These are phyloP conservation scores for Ceyx margarethae DNA, from an alignment of 2,113 vertebrate species.

Conservation along the genomic window DNA sequence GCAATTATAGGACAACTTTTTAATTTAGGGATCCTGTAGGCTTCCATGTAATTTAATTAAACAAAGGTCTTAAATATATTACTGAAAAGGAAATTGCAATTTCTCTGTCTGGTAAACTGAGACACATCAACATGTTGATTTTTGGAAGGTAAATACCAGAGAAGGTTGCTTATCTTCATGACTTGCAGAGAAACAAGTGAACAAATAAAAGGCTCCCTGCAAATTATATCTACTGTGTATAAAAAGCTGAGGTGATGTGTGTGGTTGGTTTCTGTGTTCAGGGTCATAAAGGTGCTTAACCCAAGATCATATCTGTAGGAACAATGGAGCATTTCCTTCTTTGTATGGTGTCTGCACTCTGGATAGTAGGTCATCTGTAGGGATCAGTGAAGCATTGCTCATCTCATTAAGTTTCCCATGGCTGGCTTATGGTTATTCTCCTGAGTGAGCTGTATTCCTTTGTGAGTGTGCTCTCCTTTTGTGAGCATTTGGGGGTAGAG, in stretches of 20 bases:
- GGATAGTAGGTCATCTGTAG: background rate
- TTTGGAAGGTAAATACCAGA: background rate
- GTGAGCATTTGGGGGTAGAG: background rate
- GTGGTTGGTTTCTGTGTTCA: background rate
- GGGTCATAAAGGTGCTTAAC: background rate
- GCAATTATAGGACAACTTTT: background rate
- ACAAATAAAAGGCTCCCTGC: background rate
- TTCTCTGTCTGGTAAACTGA: background rate
- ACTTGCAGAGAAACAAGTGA: background rate
- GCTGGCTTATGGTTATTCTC: background rate
- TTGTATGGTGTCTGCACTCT: too few species aligned
- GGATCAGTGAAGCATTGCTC: background rate
- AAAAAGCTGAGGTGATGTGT: background rate
- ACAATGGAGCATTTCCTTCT: too few species aligned
- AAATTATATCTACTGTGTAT: too few species aligned
- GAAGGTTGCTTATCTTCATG: background rate
- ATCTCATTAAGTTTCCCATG: background rate
- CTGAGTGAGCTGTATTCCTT: background rate
- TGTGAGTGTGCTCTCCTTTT: fast-evolving
- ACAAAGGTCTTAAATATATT: background rate
- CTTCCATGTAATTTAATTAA: background rate
- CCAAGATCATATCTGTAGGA: background rate
- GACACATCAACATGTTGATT: background rate
- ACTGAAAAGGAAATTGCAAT: background rate
- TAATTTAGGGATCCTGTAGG: background rate